Evolutionary conservation across 2,888 invertebrate genomes (phyloP).

Genomic region (Amblyjoppa proteus): DNA sequence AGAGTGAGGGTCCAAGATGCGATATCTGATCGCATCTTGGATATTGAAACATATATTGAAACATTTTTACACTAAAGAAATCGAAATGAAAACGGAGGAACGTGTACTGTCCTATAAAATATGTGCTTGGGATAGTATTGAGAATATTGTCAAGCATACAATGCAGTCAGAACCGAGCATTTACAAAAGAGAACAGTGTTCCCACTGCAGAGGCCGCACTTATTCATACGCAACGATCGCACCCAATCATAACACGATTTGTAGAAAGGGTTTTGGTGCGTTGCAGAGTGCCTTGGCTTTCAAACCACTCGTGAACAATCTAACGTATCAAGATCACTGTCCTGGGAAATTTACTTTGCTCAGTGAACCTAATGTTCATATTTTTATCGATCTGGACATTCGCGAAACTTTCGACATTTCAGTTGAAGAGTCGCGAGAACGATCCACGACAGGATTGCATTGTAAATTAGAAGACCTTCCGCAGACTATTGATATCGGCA

Average conservation of each 20-base stretch:
- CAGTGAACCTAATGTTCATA: background rate
- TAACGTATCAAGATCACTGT: background rate
- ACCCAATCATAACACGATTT: conserved; percentile 30
- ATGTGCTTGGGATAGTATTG: conserved; percentile 21
- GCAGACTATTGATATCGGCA: conserved; percentile 1
- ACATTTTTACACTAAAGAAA: background rate
- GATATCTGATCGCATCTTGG: too few species aligned
- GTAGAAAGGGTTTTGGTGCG: background rate
- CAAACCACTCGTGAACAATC: background rate
- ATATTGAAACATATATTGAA: background rate
- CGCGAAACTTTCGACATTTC: background rate
- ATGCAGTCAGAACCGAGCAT: conserved; percentile 7
- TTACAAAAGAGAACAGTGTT: conserved; percentile 13
- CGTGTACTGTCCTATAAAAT: conserved; percentile 23
- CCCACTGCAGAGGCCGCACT: background rate
- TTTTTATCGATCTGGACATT: conserved; percentile 31
- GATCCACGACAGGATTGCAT: background rate
- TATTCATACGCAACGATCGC: background rate
- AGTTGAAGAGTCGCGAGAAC: background rate
- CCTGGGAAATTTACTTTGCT: background rate
- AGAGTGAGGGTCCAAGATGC: too few species aligned
- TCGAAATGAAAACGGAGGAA: conserved; percentile 1
- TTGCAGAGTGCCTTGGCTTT: conserved; percentile 16
- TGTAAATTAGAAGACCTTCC: conserved; percentile 28
- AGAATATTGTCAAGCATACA: background rate